Evolutionary conservation across 23 tunicate species (phyloP).

Genomic region (Halocynthia aurantium): DNA sequence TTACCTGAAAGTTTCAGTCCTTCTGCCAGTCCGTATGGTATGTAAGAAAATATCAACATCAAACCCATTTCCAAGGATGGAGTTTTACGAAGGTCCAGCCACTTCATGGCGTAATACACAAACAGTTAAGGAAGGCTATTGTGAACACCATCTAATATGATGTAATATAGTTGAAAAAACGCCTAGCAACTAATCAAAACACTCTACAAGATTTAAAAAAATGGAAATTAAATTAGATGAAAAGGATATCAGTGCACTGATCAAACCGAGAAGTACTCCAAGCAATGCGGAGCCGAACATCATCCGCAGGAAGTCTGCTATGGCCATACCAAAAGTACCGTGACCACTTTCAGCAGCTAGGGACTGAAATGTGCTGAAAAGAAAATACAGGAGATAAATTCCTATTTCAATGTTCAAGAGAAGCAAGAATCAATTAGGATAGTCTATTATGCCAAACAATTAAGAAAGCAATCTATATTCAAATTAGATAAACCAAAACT

Average conservation of each 20-base stretch:
- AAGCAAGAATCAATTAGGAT: neutral
- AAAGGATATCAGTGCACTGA: conserved; percentile 99
- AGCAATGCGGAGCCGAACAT: conserved; percentile 84
- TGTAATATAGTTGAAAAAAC: neutral
- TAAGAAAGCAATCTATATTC: neutral
- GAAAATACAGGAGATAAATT: neutral
- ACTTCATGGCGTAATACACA: conserved; percentile 57
- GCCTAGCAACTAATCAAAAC: neutral
- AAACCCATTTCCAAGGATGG: conserved; percentile 96
- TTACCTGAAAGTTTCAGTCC: conserved; percentile 80
- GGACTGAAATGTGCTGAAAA: conserved; percentile 86
- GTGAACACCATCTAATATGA: neutral
- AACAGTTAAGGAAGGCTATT: conserved; percentile 3
- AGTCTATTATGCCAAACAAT: conserved; percentile 27
- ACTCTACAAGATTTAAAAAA: neutral
- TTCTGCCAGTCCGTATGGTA: conserved; percentile 87
- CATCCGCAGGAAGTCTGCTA: conserved; percentile 86
- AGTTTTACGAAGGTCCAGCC: conserved; percentile 89
- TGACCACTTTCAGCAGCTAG: conserved; percentile 29
- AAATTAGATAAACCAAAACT: neutral
- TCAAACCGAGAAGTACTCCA: conserved; percentile 71
- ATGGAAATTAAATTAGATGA: neutral
- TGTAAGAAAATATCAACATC: conserved; percentile 91
- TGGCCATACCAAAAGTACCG: conserved; percentile 44
- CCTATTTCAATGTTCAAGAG: neutral